These are phyloP conservation scores for Bathybates hornii DNA, from an alignment of 2,113 vertebrate species.

Conservation along the genomic window DNA sequence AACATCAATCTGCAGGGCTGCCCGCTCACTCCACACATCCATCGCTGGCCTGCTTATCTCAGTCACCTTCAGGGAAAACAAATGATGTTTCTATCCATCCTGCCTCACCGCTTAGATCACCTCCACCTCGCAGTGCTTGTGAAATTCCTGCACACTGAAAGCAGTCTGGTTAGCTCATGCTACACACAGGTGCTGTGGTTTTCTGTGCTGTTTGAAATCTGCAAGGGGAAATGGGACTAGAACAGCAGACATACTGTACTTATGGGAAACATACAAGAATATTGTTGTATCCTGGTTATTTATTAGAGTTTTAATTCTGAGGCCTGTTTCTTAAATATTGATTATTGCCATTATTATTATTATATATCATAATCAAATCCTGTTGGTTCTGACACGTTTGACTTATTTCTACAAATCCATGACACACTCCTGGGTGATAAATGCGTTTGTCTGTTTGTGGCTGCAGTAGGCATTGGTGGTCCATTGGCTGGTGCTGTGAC, in stretches of 20 bases:
- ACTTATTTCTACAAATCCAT: background rate
- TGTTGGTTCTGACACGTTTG: background rate
- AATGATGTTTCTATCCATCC: constrained; percentile 27
- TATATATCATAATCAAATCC: background rate
- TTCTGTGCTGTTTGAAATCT: background rate
- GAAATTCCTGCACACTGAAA: background rate
- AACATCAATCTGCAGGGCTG: constrained; percentile 43
- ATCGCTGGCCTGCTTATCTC: constrained; percentile 22
- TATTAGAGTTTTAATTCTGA: background rate
- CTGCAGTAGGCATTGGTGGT: background rate
- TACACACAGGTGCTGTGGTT: background rate
- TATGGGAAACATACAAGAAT: background rate
- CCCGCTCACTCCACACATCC: constrained; percentile 24
- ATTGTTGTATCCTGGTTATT: background rate
- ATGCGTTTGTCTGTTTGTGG: background rate
- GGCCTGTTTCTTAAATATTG: background rate
- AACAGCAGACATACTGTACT: background rate
- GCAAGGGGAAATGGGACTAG: background rate
- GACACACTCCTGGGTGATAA: background rate
- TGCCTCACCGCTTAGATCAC: constrained; percentile 6
- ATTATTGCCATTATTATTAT: background rate
- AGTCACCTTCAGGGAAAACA: constrained; percentile 47
- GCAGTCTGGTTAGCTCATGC: background rate
- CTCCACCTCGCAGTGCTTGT: background rate
- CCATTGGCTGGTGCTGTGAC: background rate